Base-by-base conservation (phyloP, 1,140 invertebrate species). In the Aricia agestis region DNA sequence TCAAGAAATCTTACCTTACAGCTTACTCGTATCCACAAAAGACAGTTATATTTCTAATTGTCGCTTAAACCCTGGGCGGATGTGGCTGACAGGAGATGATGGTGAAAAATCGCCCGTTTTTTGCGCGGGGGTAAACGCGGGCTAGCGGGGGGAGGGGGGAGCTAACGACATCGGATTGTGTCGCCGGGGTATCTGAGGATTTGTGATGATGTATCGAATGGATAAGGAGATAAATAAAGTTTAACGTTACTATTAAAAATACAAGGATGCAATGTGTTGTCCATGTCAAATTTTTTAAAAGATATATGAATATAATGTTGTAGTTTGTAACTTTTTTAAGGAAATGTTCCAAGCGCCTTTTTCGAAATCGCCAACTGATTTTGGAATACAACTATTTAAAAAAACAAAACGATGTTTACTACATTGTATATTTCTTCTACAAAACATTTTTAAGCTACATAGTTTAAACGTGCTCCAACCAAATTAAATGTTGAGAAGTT, bases 51-150 rank as follows among this genome's bases (percentile, higher is more conserved):
- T 52, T 52, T 52, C 45, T 52, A 52, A 52, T 52, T 52, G 45
- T 15, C 45, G 45, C 13, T 15, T 52, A 52, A 52, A 15, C 45
- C 45, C 11, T 45, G 66, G 58, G 36, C 36, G 68, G 59, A 69
- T 57, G 71, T n/a, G 41, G 52, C 15, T 67, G 66, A 67, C 66
- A 70, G 52, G 31, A 67, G 61, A 68, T 72, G 76, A 78, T 77
- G 66, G 78, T 79, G 78, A 79, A 78, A 79, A 79, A 79, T 79
- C 72, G 78, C 73, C 75, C 58, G 66, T 72, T 72, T 72, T 72
- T 72, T 68, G 71, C 58, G 31, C 52, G 15, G 36, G 41, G 61
- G 59, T 2, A 63, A 11, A 19, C 25, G 61, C 42, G 68, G 45
- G 9, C 6, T 11, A 7, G 11, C 61, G 17, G 57, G 32, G 11